A percentile compares a stretch with the other conserved stretches of the same genome.
Evolutionary conservation across 2,113 vertebrate genomes (phyloP).

Genomic region (Seriola rivoliana): DNA sequence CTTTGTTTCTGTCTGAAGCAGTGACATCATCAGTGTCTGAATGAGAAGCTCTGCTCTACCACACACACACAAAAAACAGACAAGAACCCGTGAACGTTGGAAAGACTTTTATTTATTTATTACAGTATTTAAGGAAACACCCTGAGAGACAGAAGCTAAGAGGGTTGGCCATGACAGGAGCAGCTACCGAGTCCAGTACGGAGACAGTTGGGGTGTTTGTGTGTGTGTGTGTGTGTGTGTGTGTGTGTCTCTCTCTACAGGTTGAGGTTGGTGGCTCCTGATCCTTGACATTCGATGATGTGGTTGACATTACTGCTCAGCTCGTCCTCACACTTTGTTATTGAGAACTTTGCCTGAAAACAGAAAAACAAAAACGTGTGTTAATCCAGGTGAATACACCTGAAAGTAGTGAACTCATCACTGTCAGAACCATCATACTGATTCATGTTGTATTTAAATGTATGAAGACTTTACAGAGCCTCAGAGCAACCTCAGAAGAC

Average conservation of each 20-base stretch:
- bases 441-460: no score
- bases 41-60: no score
- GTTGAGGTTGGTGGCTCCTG: slow-evolving; percentile 86
- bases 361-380: not conserved
- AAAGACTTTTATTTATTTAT: slow-evolving; percentile 59
- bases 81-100: not conserved
- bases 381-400: not conserved
- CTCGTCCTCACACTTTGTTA: slow-evolving; percentile 90
- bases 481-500: no score
- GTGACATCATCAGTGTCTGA: no score
- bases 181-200: slow-evolving; percentile 46
- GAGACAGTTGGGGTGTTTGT: slow-evolving; percentile 1
- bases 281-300: slow-evolving; percentile 95
- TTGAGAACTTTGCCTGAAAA: slow-evolving; percentile 92
- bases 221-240: slow-evolving; percentile 11
- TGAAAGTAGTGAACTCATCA: no score
- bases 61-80: not conserved
- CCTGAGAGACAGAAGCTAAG: slow-evolving; percentile 72
- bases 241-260: slow-evolving; percentile 65
- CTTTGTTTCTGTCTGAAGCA: no score
- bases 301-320: slow-evolving; percentile 84
- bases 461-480: no score
- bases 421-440: no score
- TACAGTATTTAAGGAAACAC: slow-evolving; percentile 63
- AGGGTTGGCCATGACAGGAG: slow-evolving; percentile 33